Conservation (phyloP, 2,888 invertebrate species). For the Leptopilina myrica region DNA sequence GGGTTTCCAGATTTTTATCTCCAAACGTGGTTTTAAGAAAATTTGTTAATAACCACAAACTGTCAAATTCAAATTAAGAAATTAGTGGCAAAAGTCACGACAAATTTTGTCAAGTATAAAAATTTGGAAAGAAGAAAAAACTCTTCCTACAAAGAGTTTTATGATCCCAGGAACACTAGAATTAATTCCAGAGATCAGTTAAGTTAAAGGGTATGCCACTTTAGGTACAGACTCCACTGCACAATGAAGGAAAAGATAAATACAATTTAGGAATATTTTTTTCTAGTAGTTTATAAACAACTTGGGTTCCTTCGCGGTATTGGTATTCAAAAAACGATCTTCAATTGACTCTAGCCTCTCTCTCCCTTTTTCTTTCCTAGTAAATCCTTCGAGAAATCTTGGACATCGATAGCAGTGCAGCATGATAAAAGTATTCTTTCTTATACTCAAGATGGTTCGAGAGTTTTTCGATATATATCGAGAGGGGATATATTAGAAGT, state of each 20-base stretch:
- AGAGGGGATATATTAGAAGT: conserved; percentile 16
- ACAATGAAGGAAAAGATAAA: background rate
- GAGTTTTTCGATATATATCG: conserved; percentile 23
- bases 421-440: conserved; percentile 38
- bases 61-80: too few species aligned
- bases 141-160: too few species aligned
- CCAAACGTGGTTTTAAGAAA: too few species aligned
- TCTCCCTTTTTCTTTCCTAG: background rate
- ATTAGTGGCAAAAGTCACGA: too few species aligned
- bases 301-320: background rate
- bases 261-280: background rate
- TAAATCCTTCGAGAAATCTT: conserved; percentile 36
- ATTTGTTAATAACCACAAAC: too few species aligned
- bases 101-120: too few species aligned
- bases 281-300: conserved; percentile 13
- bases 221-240: too few species aligned
- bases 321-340: conserved; percentile 29
- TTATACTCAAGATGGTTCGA: conserved; percentile 4
- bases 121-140: too few species aligned
- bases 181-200: too few species aligned
- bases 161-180: too few species aligned
- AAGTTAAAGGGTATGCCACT: too few species aligned
- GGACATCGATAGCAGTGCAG: conserved; percentile 25
- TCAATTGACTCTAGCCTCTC: background rate
- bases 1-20: too few species aligned